A percentile compares a stretch with the other conserved stretches of the same genome.
phyloP scores from a whole-genome alignment of 2,888 invertebrate species.

The Neoaliturus tenellus region DNA sequence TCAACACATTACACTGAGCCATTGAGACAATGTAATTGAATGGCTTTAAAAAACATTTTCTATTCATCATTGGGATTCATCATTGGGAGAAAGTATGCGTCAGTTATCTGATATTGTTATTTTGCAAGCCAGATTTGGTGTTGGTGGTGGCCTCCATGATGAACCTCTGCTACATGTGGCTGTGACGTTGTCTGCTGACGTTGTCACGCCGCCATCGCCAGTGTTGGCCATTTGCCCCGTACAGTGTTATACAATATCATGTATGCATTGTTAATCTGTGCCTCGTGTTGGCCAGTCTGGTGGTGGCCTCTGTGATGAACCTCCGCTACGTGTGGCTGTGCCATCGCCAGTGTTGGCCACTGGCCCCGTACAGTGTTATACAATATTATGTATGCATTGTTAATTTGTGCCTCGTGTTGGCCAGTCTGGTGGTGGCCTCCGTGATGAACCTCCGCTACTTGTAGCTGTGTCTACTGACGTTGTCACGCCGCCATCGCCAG shows the following conservation, averaged over 20 bases:
- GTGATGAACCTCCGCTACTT: conserved; percentile 75
- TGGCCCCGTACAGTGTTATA: too few relatives aligned
- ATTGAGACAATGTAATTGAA: too few relatives aligned
- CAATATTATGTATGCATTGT: too few relatives aligned
- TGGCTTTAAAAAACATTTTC: too few relatives aligned
- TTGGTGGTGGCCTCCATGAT: conserved; percentile 75
- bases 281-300: conserved; percentile 67
- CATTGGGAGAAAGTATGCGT: too few relatives aligned
- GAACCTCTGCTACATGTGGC: conserved; percentile 76
- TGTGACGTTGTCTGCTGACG: conserved; percentile 77
- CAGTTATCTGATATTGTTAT: too few relatives aligned
- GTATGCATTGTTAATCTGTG: too few relatives aligned
- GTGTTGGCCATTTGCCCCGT: conserved; percentile 88
- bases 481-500: conserved; percentile 76
- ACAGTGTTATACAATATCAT: too few relatives aligned
- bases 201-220: conserved; percentile 74
- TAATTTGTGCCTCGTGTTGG: too few relatives aligned
- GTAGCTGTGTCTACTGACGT: conserved; percentile 77
- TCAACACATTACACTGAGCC: too few relatives aligned
- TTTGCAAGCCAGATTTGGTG: too few relatives aligned
- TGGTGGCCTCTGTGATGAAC: conserved; percentile 75
- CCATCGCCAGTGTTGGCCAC: conserved; percentile 85
- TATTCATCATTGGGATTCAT: too few relatives aligned
- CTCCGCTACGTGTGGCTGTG: conserved; percentile 77
- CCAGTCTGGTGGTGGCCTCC: conserved; percentile 71